Base-by-base conservation (phyloP, 2,888 invertebrate genomes). In the Fragum sueziense region DNA sequence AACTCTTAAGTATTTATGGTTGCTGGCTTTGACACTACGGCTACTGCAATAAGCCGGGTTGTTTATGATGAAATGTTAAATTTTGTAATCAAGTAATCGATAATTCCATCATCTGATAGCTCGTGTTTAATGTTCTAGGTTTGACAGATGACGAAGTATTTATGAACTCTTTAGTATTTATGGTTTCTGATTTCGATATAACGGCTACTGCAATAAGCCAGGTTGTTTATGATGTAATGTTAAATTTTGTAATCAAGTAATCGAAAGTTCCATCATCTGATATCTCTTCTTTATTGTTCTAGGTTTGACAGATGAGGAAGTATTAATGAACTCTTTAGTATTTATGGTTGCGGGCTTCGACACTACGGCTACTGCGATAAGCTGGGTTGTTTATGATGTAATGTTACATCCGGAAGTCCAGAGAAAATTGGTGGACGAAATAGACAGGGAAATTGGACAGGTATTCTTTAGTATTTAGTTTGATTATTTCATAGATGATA, bases 11-110 rank as follows among this genome's bases (percentile, higher is more conserved):
- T 89, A 52, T 90, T 90, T 61, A 85, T 90, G 62, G 47, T 89
- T n/a, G 90, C 87, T 20, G 90, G 89, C 7, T 90, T 84, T 57
- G 90, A 88, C 34, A 90, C 90, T 14, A 90, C 89, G 4, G 88
- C 90, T 3, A 71, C 79, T 0, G 85, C 85, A 2, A 70, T 90
- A 6, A 73, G 82, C 4, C 87, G 87, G 74, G 37, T 87, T 7
- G 67, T 85, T 0, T 89, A 88, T 61, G 69, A 75, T 33, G 76
- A 20, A 14, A 47, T 90, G 20, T 47, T 47, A 14, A 47, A 89
- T n/a, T n/a, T n/a, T n/a, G n/a, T n/a, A n/a, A n/a, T n/a, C n/a
- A n/a, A n/a, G n/a, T n/a, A n/a, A n/a, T n/a, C n/a, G n/a, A n/a
- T n/a, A n/a, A n/a, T n/a, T n/a, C n/a, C n/a, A n/a, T n/a, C n/a